Base-by-base conservation (phyloP, 1,140 invertebrate genomes). In the Copidosoma floridanum region DNA sequence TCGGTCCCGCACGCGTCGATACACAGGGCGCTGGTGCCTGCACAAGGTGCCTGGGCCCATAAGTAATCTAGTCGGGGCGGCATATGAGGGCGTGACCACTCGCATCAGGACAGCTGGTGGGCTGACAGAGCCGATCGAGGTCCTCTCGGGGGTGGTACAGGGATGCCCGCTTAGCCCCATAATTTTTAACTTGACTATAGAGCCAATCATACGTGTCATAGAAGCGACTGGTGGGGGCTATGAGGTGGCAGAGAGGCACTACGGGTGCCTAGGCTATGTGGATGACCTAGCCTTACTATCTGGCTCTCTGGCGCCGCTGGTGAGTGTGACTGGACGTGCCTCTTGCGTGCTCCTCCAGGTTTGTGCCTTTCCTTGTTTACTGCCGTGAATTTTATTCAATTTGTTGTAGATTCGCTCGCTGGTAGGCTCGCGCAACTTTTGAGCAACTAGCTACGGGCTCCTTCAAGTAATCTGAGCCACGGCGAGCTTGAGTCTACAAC, bases 131-230 rank as follows among this genome's bases (percentile, higher is more conserved):
- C 63, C 64, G 0, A 71, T 79, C 29, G 21, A 23, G 2, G 57
- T 80, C 8, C 23, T 38, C 1, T n/a, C 75, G 1, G 71, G 75
- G 20, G 73, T 82, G 0, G 63, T 65, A 6, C 78, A 82, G 60
- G 78, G 80, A 5, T 77, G 75, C 55, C 75, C 76, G 0, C 40
- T 80, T 2, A 75, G 72, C 46, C 71, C 72, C 0, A 47, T 80
- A 0, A 60, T 79, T 0, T 82, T 82, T 65, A 76, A 80, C 53
- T 52, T 82, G 2, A 71, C 69, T 1, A 63, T 80, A 0, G 75
- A 82, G 50, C 70, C 70, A 0, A 50, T 73, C 0, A 12, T 71
- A 18, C 8, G 18, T 10, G 8, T 23, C 24, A 55, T 12, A 37
- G n/a, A 59, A n/a, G 48, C 8, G 10, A 12, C 5, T 21, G 44